These are phyloP conservation scores for Cephalopterus ornatus DNA, from an alignment of 2,113 vertebrate genomes.

Conservation along the genomic window DNA sequence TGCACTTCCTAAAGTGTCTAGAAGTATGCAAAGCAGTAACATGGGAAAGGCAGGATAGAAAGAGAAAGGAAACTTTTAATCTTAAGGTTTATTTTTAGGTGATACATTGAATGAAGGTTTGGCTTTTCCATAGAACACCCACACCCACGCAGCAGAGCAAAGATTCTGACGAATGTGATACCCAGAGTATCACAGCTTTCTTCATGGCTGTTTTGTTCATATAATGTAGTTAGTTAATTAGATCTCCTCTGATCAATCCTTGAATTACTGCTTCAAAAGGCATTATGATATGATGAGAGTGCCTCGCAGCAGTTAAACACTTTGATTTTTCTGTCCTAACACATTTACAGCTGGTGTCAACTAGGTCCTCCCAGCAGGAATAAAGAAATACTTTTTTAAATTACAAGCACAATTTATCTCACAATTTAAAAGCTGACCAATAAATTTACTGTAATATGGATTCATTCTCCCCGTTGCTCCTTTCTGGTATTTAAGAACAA, in stretches of 20 bases:
- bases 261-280: constrained; percentile 4
- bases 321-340: constrained; percentile 48
- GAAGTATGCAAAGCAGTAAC: not conserved
- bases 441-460: not conserved
- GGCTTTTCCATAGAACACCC: not conserved
- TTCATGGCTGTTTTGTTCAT: not conserved
- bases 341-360: constrained; percentile 1
- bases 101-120: not conserved
- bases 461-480: not conserved
- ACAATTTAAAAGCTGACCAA: not conserved
- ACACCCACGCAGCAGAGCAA: not conserved
- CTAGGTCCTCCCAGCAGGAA: not conserved
- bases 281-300: constrained; percentile 19
- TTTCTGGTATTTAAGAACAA: not conserved
- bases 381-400: not conserved
- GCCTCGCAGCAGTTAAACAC: not conserved
- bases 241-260: constrained; percentile 45
- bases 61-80: constrained; percentile 31
- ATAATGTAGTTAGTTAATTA: constrained; percentile 36
- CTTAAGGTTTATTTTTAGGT: constrained; percentile 28
- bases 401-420: not conserved
- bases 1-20: constrained; percentile 44
- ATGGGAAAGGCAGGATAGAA: constrained; percentile 2
- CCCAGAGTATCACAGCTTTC: constrained; percentile 2
- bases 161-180: constrained; percentile 19